Percentiles rank a stretch among this genome's conserved stretches.
phyloP scores from a whole-genome alignment of 2,797 vertebrate genomes.

The Notoglanidium macrostoma region DNA sequence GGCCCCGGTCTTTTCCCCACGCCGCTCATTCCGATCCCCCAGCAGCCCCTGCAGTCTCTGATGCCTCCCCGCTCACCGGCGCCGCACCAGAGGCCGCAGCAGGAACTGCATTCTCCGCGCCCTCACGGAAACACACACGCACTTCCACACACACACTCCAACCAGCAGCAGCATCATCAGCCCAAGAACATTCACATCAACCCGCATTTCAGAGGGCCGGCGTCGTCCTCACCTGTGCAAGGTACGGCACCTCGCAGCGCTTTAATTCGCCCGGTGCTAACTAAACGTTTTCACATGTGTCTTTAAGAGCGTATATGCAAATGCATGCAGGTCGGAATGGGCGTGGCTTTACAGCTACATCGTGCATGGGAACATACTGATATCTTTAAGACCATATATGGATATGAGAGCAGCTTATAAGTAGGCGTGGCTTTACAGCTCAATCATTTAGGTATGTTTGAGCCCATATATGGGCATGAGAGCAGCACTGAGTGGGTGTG shows the following conservation, averaged over 20 bases:
- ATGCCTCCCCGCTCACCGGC: constrained; percentile 85
- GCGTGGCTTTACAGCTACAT: neutral
- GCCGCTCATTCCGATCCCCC: constrained; percentile 68
- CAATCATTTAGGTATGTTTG: neutral
- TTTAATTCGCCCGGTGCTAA: neutral
- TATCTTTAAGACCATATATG: neutral
- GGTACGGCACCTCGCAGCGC: constrained; percentile 67
- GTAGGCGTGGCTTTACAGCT: neutral
- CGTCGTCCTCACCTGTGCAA: constrained; percentile 86
- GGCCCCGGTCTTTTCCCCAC: constrained; percentile 69
- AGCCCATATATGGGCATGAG: neutral
- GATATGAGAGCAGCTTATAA: neutral
- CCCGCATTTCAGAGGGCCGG: constrained; percentile 95
- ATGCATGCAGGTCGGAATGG: neutral
- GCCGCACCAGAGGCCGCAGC: constrained; percentile 80
- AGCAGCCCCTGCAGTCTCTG: constrained; percentile 86
- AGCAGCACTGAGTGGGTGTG: neutral
- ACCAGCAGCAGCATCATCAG: constrained; percentile 74
- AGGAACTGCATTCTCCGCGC: constrained; percentile 77
- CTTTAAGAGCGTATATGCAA: neutral
- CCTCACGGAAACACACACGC: constrained; percentile 74
- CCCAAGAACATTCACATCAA: constrained; percentile 99
- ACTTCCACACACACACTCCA: constrained; percentile 67
- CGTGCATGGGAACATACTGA: no score
- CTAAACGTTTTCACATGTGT: neutral